Evolutionary conservation across 1,140 invertebrate genomes (phyloP).

Genomic region (Archivesica marissinica): DNA sequence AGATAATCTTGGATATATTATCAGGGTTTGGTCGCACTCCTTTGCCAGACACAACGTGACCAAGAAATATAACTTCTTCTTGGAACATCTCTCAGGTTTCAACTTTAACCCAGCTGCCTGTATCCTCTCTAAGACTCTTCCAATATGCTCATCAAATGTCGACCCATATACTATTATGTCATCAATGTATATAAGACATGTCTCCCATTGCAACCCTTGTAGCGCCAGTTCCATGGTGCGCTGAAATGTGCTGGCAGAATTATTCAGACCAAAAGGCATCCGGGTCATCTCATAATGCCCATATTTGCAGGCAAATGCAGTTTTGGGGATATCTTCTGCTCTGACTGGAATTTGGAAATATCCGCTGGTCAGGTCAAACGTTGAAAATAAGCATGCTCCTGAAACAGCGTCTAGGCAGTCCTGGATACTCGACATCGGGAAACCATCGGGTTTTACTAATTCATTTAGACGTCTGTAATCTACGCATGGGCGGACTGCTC

Average conservation of each 20-base stretch:
- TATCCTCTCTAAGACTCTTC: constrained; percentile 57
- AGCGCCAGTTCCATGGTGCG: constrained; percentile 35
- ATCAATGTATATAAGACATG: constrained; percentile 44
- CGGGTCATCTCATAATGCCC: constrained; percentile 7
- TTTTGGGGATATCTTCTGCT: constrained; percentile 40
- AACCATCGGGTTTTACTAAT: constrained; percentile 18
- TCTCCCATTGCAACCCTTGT: constrained; percentile 23
- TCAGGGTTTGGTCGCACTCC: constrained; percentile 40
- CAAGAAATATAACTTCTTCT: constrained; percentile 29
- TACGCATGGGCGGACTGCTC: neutral
- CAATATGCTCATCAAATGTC: constrained; percentile 9
- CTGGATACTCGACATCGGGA: neutral
- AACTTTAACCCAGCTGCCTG: constrained; percentile 1
- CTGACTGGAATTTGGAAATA: constrained; percentile 28
- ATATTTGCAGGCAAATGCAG: constrained; percentile 16
- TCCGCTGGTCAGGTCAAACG: constrained; percentile 11
- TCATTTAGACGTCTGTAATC: constrained; percentile 13
- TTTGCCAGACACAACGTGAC: constrained; percentile 48
- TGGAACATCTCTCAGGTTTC: neutral
- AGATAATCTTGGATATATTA: neutral
- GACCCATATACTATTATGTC: constrained; percentile 22
- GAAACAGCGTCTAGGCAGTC: constrained; percentile 29
- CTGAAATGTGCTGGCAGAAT: constrained; percentile 12
- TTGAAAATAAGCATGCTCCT: constrained; percentile 4
- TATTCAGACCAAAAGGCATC: constrained; percentile 6